Conservation (phyloP, 2,797 vertebrate species). For the Mormyrus proboscirostris region DNA sequence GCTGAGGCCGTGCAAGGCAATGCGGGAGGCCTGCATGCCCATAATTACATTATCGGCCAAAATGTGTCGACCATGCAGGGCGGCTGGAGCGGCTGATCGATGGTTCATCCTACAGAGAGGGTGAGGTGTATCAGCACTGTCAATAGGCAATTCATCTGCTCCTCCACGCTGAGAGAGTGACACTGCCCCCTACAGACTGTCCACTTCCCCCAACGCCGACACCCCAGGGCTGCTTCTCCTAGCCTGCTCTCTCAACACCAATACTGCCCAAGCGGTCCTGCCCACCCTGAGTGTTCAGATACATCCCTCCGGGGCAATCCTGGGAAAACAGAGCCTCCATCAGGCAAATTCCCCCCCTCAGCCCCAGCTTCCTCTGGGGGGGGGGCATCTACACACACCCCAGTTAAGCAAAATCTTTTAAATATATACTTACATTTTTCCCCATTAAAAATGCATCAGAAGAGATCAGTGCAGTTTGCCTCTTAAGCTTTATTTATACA, state of each 20-base stretch:
- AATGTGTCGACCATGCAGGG: slow-evolving; percentile 66
- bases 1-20: slow-evolving; percentile 55
- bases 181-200: slow-evolving; percentile 41
- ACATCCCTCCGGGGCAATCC: background rate
- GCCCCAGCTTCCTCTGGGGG: background rate
- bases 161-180: slow-evolving; percentile 61
- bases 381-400: background rate
- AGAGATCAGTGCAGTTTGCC: background rate
- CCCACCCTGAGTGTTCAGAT: background rate
- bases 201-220: background rate
- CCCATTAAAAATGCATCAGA: background rate
- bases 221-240: background rate
- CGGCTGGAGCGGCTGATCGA: slow-evolving; percentile 70
- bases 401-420: background rate
- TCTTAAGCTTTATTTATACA: background rate
- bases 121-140: slow-evolving; percentile 75
- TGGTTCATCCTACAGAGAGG: slow-evolving; percentile 90
- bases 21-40: slow-evolving; percentile 47
- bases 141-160: slow-evolving; percentile 80
- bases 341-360: background rate
- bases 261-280: background rate
- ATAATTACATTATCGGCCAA: slow-evolving; percentile 79
- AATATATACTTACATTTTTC: background rate
- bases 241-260: too few relatives aligned
- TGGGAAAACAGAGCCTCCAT: background rate